phyloP scores from a whole-genome alignment of 1,140 invertebrate species.

The Polyergus mexicanus region DNA sequence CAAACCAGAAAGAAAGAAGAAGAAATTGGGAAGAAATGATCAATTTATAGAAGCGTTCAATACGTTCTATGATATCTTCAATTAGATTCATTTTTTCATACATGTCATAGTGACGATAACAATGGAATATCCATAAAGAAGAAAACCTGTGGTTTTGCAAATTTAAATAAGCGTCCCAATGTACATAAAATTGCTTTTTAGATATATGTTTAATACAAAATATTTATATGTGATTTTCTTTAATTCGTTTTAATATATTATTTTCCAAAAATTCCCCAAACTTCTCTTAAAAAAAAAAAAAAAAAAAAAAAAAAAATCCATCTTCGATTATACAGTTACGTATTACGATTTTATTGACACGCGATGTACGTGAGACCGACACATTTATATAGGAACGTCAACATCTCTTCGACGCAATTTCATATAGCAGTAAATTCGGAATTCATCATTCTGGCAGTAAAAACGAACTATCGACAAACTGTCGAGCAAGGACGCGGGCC shows the following conservation, averaged over 20 bases:
- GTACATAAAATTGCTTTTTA: background rate
- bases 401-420: conserved; percentile 37
- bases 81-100: background rate
- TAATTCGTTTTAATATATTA: background rate
- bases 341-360: background rate
- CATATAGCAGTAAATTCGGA: conserved; percentile 48
- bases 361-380: background rate
- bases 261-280: background rate
- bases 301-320: background rate
- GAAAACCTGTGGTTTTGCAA: background rate
- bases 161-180: background rate
- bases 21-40: background rate
- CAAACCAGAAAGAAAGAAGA: background rate
- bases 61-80: background rate
- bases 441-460: conserved; percentile 47
- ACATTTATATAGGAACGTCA: background rate
- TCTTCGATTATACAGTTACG: background rate
- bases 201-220: background rate
- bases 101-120: background rate
- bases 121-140: background rate
- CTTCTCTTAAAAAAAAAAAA: background rate
- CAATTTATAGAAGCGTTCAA: background rate
- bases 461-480: conserved; percentile 60
- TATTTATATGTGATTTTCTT: background rate
- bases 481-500: conserved; percentile 32